Evolutionary conservation across 2,113 vertebrate species (phyloP), one percentile per base, ranked within the genome.

Genomic region (Pachyramphus minor): DNA sequence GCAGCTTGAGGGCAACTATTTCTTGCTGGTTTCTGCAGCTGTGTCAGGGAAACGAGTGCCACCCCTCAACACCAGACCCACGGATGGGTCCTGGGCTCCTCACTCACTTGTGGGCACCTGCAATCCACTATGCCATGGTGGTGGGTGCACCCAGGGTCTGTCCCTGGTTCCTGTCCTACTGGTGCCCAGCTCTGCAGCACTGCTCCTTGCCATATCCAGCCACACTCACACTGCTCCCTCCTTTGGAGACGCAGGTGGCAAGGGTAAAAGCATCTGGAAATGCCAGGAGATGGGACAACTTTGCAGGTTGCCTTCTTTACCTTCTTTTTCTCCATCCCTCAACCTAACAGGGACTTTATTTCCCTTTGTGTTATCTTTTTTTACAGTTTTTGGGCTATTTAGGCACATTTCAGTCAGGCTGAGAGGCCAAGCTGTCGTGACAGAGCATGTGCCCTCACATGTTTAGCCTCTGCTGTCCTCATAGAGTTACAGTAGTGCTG

Each of bases 21-120:
- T 93, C 94, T 95, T 95, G 83, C 89, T 92, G 81, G 42, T 37
- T 92, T 93, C 91, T 92, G 94, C 95, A 97, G 95, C 95, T 97
- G 92, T 88, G 73, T n/a, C 87, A 44, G 69, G 67, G 35, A 39
- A 90, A 59, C 0, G 0, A 59, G 62, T 68, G 52, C 68, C 86
- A 90, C 19, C 50, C 50, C 2, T 2, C 59, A 84, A 11, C 42
- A 71, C 31, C 80, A 87, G 76, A 92, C 14, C 41, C 14, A 39
- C 27, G 45, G 28, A 68, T 1, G 16, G 55, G 50, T 64, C 41
- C 78, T 69, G 53, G 42, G 27, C 35, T 79, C 20, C 66, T 82
- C 44, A 9, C 27, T 84, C 6, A 1, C 23, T 84, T n/a, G 24
- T 2, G 3, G 30, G 24, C 56, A 64, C 33, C 49, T 78, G 73